Conservation (phyloP, 37 sponge, comb jelly and placozoan genomes). For the Lycopodina hypogea region DNA sequence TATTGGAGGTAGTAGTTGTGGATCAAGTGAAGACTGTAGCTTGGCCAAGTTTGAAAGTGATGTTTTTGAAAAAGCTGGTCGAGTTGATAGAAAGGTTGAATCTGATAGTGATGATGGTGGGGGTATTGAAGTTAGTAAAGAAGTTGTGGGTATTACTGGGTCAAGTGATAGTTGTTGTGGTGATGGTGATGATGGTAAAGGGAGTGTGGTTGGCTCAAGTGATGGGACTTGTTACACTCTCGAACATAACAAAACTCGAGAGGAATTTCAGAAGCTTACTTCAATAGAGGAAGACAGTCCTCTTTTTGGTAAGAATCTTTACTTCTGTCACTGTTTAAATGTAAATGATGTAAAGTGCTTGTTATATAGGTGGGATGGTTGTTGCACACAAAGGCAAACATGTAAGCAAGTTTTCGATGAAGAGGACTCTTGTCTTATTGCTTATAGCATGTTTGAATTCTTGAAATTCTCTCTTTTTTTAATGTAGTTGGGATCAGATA, state of each 20-base stretch:
- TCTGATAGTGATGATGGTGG: background rate
- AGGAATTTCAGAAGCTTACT: slow-evolving; percentile 32
- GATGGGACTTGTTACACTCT: background rate
- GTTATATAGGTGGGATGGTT: no score
- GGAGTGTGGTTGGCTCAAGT: background rate
- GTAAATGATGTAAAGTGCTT: background rate
- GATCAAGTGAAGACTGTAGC: no score
- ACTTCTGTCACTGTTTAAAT: background rate
- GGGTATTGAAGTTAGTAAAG: background rate
- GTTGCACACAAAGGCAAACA: no score
- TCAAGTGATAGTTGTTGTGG: background rate
- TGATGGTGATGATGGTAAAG: slow-evolving; percentile 8
- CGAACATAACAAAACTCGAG: background rate
- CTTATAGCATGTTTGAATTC: no score
- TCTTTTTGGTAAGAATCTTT: background rate
- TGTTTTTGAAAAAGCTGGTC: background rate
- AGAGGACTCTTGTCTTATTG: no score
- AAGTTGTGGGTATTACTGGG: background rate
- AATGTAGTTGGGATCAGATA: no score
- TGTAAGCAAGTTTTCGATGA: no score
- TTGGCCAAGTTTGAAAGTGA: no score
- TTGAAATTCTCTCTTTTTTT: no score
- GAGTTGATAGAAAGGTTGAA: background rate
- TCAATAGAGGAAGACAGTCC: background rate
- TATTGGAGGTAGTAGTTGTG: no score